Percentiles rank a stretch among this genome's conserved stretches.
These are phyloP conservation scores for Caprella mutica DNA, from an alignment of 2,888 invertebrate species.

Conservation along the genomic window DNA sequence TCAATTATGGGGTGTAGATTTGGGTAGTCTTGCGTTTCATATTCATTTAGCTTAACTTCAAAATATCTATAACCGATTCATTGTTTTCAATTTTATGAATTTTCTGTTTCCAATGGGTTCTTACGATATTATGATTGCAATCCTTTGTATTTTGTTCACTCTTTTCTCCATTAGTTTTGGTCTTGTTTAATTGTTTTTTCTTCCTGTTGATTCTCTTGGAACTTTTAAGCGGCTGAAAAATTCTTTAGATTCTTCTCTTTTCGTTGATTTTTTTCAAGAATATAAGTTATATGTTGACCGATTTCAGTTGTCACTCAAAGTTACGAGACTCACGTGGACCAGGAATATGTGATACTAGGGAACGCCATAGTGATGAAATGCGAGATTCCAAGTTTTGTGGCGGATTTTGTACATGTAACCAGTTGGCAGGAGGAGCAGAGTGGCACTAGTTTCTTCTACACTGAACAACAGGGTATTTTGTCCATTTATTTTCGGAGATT, in stretches of 20 bases:
- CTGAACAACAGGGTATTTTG: conserved; percentile 16
- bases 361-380: conserved; percentile 68
- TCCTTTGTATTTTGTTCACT: too few relatives aligned
- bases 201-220: not conserved
- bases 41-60: not conserved
- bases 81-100: not conserved
- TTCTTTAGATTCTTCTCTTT: too few relatives aligned
- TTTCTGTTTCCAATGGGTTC: conserved; percentile 20
- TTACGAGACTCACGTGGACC: conserved; percentile 40
- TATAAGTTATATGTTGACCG: too few relatives aligned
- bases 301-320: conserved; percentile 35
- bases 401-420: conserved; percentile 73
- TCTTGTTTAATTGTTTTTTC: not conserved
- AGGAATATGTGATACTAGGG: conserved; percentile 40
- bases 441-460: conserved; percentile 39
- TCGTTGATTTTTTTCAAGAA: too few relatives aligned
- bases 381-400: conserved; percentile 85
- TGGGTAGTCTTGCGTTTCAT: not conserved
- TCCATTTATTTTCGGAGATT: not conserved
- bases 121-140: conserved; percentile 27
- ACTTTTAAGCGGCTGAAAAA: not conserved
- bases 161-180: too few relatives aligned
- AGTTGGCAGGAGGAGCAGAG: conserved; percentile 57
- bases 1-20: not conserved
- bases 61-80: not conserved